phyloP scores from a whole-genome alignment of 2,113 vertebrate genomes.

The Sorex fumeus region DNA sequence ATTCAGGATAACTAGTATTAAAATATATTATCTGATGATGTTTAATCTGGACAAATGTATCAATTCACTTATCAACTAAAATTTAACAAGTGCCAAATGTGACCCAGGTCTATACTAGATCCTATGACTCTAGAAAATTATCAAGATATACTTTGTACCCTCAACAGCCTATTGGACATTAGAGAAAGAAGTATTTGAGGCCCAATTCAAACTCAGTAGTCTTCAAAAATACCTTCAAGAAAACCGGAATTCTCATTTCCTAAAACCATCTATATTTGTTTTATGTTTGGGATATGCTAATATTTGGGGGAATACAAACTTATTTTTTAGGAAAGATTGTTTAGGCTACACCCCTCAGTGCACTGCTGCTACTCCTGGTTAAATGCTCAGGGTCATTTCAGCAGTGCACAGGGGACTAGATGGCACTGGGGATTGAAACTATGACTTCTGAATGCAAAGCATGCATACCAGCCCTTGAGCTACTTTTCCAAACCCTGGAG shows the following conservation, averaged over 20 bases:
- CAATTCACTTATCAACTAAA: slow-evolving; percentile 46
- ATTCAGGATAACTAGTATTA: background rate
- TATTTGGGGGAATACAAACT: background rate
- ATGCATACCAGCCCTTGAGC: no score
- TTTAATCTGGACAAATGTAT: slow-evolving; percentile 14
- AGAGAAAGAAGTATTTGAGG: background rate
- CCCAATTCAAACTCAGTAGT: background rate
- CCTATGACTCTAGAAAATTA: background rate
- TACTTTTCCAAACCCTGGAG: background rate
- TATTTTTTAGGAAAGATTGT: no score
- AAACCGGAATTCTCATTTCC: slow-evolving; percentile 10
- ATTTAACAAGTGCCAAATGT: background rate
- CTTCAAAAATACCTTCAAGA: background rate
- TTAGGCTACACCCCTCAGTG: no score
- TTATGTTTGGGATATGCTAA: background rate
- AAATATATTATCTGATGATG: background rate
- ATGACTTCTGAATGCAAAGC: no score
- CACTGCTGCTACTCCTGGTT: no score
- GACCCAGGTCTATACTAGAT: background rate
- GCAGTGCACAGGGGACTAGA: no score
- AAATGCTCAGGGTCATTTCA: no score
- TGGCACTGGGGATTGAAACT: no score
- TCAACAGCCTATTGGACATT: background rate
- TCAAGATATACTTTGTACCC: background rate
- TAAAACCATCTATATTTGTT: background rate